Base-by-base conservation (phyloP, 2,797 vertebrate species). In the Pipistrellus kuhlii region DNA sequence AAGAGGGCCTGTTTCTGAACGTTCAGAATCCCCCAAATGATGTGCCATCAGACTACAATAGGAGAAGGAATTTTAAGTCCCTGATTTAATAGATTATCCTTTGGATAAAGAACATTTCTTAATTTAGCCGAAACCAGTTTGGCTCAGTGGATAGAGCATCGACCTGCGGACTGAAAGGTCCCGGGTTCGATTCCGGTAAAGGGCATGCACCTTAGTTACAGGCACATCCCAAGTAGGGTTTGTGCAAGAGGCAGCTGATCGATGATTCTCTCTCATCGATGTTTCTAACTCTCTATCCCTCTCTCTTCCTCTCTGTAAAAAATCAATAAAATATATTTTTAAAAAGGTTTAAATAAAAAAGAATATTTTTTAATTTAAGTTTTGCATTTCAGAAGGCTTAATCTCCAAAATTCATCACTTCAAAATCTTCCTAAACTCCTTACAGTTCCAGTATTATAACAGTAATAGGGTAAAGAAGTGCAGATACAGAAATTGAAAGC, bases 391-490 rank as follows among this genome's bases (percentile, higher is more conserved):
- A 72, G 72, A 87, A 87, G 80, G 1, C 23, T 82, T 89, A 64
- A 93, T 81, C 46, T 32, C 35, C 3, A 46, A 68, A 68, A 27
- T 6, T 64, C 10, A 75, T 30, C 71, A 59, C 84, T 95, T 88
- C 38, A 88, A 94, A 94, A 55, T 27, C 25, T 85, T 92, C 57
- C 80, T 91, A 83, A 92, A n/a, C 8, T 64, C 10, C 68, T 44
- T 44, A 38, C 81, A 57, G 32, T 88, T 38, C 78, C 30, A 88
- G 9, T 66, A 32, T 32, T 82, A 77, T 62, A 64, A 64, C 14
- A 90, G 25, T 46, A 48, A 72, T 38, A 77, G 35, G 48, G 71
- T 30, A 64, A 83, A 94, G 32, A 35, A n/a, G 46, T 35, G 14
- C 44, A 82, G 41, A 64, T 35, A 80, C 27, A 92, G 30, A 81